Percentiles rank a stretch among this genome's conserved stretches.
Conservation (phyloP, 2,888 invertebrate species). For the Oscheius sp. region DNA sequence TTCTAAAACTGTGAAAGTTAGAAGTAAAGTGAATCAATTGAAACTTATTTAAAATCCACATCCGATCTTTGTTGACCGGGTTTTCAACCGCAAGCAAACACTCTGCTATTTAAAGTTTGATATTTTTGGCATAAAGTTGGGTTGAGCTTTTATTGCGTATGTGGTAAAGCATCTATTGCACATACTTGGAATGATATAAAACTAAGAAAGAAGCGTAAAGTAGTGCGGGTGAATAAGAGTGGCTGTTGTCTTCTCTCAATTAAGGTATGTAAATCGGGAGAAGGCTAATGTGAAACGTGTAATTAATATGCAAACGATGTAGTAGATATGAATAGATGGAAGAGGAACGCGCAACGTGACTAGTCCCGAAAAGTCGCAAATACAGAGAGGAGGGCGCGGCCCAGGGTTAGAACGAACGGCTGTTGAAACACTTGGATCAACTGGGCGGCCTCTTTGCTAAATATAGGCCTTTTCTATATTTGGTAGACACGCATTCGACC, state of each 20-base stretch:
- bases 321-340: constrained; percentile 28
- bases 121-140: no score
- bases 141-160: no score
- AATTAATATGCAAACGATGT: constrained; percentile 31
- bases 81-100: no score
- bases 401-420: constrained; percentile 32
- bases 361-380: constrained; percentile 37
- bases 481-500: constrained; percentile 13
- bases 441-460: constrained; percentile 23
- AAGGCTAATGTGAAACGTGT: not conserved
- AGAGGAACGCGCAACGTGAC: constrained; percentile 31
- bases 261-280: not conserved
- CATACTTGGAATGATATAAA: no score
- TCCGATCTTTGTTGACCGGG: no score
- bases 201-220: no score
- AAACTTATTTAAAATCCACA: no score
- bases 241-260: no score
- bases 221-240: no score
- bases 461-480: constrained; percentile 27
- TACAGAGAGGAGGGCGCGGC: constrained; percentile 34
- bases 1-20: not conserved
- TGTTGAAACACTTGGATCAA: constrained; percentile 37
- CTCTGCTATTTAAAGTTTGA: no score
- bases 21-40: no score
- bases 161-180: no score